Conservation (phyloP, 1,140 invertebrate species). For the Drosophila cardini region DNA sequence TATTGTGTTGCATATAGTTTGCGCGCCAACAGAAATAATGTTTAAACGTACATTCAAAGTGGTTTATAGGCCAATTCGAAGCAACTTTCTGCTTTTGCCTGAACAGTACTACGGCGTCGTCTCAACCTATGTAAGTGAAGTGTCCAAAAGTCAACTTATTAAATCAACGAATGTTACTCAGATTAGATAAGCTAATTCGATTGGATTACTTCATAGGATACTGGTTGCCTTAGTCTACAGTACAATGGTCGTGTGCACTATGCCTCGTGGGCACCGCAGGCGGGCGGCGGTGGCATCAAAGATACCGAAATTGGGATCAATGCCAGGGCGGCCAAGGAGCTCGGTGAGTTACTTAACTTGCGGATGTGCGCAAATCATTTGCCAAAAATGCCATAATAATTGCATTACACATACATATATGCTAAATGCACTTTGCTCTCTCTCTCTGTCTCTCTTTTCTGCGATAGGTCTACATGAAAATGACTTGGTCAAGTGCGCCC, state of each 20-base stretch:
- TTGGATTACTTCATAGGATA: slow-evolving; percentile 65
- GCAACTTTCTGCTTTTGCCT: slow-evolving; percentile 75
- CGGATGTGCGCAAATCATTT: slow-evolving; percentile 65
- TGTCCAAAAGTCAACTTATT: slow-evolving; percentile 67
- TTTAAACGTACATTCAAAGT: slow-evolving; percentile 84
- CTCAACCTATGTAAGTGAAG: slow-evolving; percentile 84
- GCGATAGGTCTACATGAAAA: slow-evolving; percentile 79
- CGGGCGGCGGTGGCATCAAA: slow-evolving; percentile 75
- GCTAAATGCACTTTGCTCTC: slow-evolving; percentile 25
- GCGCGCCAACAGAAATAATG: slow-evolving; percentile 53
- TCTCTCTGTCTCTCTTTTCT: slow-evolving; percentile 28
- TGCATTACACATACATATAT: slow-evolving; percentile 5
- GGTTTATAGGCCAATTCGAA: slow-evolving; percentile 77
- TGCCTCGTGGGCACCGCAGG: slow-evolving; percentile 77
- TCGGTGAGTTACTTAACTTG: slow-evolving; percentile 80
- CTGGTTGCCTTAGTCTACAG: slow-evolving; percentile 78
- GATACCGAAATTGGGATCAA: slow-evolving; percentile 85
- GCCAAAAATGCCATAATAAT: slow-evolving; percentile 69
- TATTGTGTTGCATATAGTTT: slow-evolving; percentile 21
- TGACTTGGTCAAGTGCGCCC: slow-evolving; percentile 80
- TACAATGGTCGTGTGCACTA: slow-evolving; percentile 75
- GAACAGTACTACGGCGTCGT: slow-evolving; percentile 81
- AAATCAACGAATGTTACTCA: slow-evolving; percentile 7
- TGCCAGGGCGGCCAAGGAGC: slow-evolving; percentile 84
- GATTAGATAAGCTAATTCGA: slow-evolving; percentile 66